These are phyloP conservation scores for Amphiprion ocellaris DNA, from an alignment of 2,113 vertebrate genomes.

Conservation along the genomic window DNA sequence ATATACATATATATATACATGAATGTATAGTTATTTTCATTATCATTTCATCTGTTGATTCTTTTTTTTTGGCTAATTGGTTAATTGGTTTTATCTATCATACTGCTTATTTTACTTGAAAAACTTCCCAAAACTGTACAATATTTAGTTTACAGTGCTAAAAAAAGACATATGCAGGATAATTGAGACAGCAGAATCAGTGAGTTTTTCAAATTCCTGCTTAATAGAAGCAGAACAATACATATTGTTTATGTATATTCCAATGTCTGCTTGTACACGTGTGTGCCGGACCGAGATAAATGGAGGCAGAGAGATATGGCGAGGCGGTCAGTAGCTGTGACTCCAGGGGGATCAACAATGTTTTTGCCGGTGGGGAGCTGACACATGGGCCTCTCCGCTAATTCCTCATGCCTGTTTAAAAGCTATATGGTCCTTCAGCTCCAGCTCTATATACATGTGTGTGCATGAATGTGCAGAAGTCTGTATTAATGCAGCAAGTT, in stretches of 20 bases:
- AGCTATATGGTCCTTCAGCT: slow-evolving; percentile 54
- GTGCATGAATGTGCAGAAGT: slow-evolving; percentile 38
- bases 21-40: no score
- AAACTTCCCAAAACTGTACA: no score
- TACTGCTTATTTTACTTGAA: no score
- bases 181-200: neutral
- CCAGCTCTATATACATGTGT: slow-evolving; percentile 21
- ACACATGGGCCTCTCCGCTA: slow-evolving; percentile 66
- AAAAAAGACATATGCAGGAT: neutral
- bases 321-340: slow-evolving; percentile 53
- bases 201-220: neutral
- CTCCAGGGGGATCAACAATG: slow-evolving; percentile 54
- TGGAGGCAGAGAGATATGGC: slow-evolving; percentile 13
- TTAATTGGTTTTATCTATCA: no score
- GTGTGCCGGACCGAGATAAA: slow-evolving; percentile 23
- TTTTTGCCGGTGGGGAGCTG: slow-evolving; percentile 64
- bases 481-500: slow-evolving; percentile 42
- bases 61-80: no score
- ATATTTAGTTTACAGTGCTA: neutral
- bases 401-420: slow-evolving; percentile 71
- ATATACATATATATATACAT: no score
- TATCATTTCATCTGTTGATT: no score
- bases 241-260: slow-evolving; percentile 8
- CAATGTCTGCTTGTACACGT: neutral
- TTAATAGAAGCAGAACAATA: neutral